These are phyloP conservation scores for Drosophila bipectinata DNA, from an alignment of 1,140 invertebrate species.

Conservation along the genomic window DNA sequence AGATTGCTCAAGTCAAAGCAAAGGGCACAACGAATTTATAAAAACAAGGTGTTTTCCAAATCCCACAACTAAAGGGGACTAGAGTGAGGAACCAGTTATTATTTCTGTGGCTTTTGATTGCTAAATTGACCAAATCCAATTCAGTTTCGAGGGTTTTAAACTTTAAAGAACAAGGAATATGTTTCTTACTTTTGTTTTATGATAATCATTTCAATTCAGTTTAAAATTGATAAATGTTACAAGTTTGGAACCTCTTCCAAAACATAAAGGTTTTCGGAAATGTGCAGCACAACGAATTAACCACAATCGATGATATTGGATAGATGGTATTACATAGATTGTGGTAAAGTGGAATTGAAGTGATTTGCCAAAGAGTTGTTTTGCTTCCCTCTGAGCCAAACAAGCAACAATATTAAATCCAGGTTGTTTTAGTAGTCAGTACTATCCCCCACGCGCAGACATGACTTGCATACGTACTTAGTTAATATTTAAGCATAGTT, in stretches of 20 bases:
- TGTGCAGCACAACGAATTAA: slow-evolving; percentile 48
- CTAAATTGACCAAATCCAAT: not conserved
- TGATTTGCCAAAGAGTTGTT: slow-evolving; percentile 31
- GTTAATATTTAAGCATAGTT: slow-evolving; percentile 53
- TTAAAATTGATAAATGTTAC: too few species aligned
- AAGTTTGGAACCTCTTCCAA: not conserved
- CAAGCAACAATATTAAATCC: slow-evolving; percentile 48
- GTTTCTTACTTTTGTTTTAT: too few species aligned
- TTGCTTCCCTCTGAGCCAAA: slow-evolving; percentile 11
- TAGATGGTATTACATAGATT: not conserved
- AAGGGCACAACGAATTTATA: slow-evolving; percentile 57
- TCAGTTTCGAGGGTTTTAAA: too few species aligned
- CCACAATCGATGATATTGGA: slow-evolving; percentile 3
- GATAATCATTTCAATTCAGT: too few species aligned
- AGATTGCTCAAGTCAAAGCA: not conserved
- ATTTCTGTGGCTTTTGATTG: not conserved
- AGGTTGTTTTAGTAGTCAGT: slow-evolving; percentile 63
- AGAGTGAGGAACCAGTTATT: not conserved
- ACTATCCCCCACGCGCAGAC: slow-evolving; percentile 17
- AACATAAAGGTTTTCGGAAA: not conserved
- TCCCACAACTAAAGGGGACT: not conserved
- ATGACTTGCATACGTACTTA: slow-evolving; percentile 61
- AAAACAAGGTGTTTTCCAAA: not conserved
- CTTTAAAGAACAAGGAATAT: too few species aligned
- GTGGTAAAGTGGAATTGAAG: slow-evolving; percentile 21